Percentiles rank a stretch among this genome's conserved stretches.
These are phyloP conservation scores for Artibeus jamaicensis DNA, from an alignment of 2,797 vertebrate species.

Conservation along the genomic window DNA sequence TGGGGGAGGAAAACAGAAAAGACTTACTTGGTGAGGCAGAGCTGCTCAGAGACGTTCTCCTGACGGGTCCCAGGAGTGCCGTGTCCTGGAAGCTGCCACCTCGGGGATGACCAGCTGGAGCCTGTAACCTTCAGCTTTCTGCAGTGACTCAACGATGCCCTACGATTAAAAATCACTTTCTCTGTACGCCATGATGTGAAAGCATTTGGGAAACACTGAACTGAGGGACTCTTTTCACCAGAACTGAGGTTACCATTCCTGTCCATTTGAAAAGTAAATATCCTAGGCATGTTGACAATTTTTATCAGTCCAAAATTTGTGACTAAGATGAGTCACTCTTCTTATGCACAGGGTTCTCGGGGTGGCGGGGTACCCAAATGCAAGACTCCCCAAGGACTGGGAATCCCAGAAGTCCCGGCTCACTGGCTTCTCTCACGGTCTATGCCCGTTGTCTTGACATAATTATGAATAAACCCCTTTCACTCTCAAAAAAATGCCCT, in stretches of 20 bases:
- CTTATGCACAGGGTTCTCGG: not conserved
- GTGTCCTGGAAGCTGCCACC: not conserved
- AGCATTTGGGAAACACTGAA: not conserved
- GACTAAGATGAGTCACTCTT: not conserved
- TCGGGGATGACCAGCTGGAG: not conserved
- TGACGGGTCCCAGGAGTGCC: not conserved
- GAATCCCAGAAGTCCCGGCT: not conserved
- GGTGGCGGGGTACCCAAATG: not conserved
- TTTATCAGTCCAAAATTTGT: not conserved
- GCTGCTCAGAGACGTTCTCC: not conserved
- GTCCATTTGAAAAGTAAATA: not conserved
- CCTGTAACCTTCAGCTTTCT: not conserved
- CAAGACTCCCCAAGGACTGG: too few relatives aligned
- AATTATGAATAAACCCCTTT: not conserved
- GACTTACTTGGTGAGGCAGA: not conserved
- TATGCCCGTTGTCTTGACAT: not conserved
- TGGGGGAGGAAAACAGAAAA: not conserved
- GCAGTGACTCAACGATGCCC: not conserved
- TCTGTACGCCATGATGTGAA: not conserved
- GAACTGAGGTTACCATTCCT: not conserved
- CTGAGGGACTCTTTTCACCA: not conserved
- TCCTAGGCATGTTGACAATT: not conserved
- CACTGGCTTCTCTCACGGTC: not conserved
- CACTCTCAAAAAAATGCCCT: not conserved
- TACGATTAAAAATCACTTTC: not conserved